Base-by-base conservation (phyloP, 2,113 vertebrate species). In the Corydoras sp. region DNA sequence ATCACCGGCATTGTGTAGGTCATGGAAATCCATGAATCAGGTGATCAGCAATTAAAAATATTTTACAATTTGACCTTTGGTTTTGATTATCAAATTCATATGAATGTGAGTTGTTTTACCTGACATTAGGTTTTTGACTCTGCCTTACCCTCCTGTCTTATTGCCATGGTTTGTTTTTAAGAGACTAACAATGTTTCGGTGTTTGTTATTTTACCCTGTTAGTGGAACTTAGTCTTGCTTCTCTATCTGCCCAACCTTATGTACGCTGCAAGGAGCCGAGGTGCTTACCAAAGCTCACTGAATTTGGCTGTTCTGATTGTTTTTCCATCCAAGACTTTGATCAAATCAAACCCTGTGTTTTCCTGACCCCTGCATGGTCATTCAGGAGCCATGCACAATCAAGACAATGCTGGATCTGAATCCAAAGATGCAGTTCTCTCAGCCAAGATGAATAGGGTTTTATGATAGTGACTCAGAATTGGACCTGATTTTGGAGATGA, bases 151-250 rank as follows among this genome's bases (percentile, higher is more conserved):
- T 24, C 18, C 18, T 24, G 18, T 43, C 35, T 43, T 43, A 43
- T 4, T 43, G 35, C 35, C 35, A 43, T 43, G 35, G 35, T 43
- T 43, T 43, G 35, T 43, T n/a, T n/a, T 48, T 61, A 63, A 58
- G 24, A 81, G 79, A 81, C 79, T 65, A 66, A 75, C 69, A 24
- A 69, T 76, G 66, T 67, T 69, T 68, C 62, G 9, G 24, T 80
- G 74, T 78, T 83, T 83, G 56, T 77, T 76, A 24, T 58, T 69
- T 77, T 77, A 63, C 69, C 73, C 76, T 80, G 72, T 68, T 49
- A 50, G 61, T 76, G 69, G 54, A 83, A 76, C 68, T 72, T 60
- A 5, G 65, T 60, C 71, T 70, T 31, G 58, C 68, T 58, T 31
- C 49, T 69, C 73, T 3, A 51, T 67, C 50, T 73, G 65, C 69